Evolutionary conservation across 2,113 vertebrate species (phyloP), one percentile per base, ranked within the genome.

Genomic region (Sula dactylatra): DNA sequence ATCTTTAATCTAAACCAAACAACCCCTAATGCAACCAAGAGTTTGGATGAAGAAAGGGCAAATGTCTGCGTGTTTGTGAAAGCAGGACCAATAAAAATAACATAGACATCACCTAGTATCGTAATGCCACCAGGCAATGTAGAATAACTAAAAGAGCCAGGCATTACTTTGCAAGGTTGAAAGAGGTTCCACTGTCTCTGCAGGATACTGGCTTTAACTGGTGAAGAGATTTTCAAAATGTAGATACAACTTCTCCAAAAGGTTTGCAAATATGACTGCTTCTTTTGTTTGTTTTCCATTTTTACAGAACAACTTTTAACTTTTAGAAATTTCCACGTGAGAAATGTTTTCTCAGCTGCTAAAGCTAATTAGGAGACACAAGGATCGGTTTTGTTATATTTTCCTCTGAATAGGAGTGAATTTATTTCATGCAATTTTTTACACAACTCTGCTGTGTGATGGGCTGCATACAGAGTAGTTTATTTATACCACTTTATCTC

Each of bases 281-380:
- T 52, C 84, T 88, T 90, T 76, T 86, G 14, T 87, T 93, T 91
- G 59, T 32, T 86, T 82, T 71, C 64, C 71, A 79, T 96, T 98
- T 97, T 95, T 65, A 79, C 94, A 66, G 85, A 95, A 64, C 49
- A 95, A 96, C 97, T 98, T 96, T 89, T 96, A 96, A 86, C 96
- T 98, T 97, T 96, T 21, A 36, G 91, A 94, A 93, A 88, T 97
- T 90, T 97, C 95, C 54, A 40, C 91, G 65, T 74, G 90, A 96
- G 88, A 93, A 96, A 93, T 98, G 95, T 98, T 98, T 98, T 97
- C 97, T 98, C 98, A 98, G 98, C 98, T 98, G 98, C 95, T 96
- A 58, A 69, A 97, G 93, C 92, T 97, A 97, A 97, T 96, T 93
- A 97, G 81, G 88, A 79, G 72, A 79, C 93, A 70, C 90, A 88